Base-by-base conservation (phyloP, 1,140 invertebrate genomes). In the Aleiodes sp. region DNA sequence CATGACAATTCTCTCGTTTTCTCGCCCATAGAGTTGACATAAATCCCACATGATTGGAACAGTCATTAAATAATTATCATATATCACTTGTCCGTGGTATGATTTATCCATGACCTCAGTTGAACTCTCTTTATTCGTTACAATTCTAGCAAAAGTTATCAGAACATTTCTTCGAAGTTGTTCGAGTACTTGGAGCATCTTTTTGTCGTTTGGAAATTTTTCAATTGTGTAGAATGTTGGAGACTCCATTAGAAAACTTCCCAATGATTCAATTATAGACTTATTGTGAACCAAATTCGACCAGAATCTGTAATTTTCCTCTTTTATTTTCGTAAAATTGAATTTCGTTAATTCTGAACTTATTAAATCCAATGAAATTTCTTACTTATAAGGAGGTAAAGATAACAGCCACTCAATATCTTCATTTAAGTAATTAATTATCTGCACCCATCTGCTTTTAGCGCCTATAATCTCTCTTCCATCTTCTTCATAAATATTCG, bases 41-140 rank as follows among this genome's bases (percentile, higher is more conserved):
- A 95, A 76, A 78, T 96, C 94, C 78, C 94, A 90, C 70, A 96
- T 84, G 73, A 94, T 90, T 12, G 94, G 94, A 70, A 95, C 87
- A 16, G 94, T 94, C 78, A 95, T 92, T 70, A 96, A 86, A 81
- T 91, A 94, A 73, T 94, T 92, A 28, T 94, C 87, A 80, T 95
- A 95, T 37, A 95, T 78, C 46, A 94, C 76, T n/a, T 90, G 86
- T 3, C 89, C 90, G 84, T 93, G 90, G 57, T 89, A 88, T 52
- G 87, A 78, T 37, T 88, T 88, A 1, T 80, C 89, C 74, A 95
- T 91, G 85, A 90, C 92, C 75, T 90, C 86, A 4, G 82, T 79
- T 88, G 90, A 77, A 61, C 90, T 92, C 82, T 95, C 93, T 77
- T 90, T 91, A 76, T 90, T 90, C 9, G 93, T 94, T 4, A 92